Evolutionary conservation across 2,888 invertebrate species (phyloP).

Genomic region (Standfussiana lucernea): DNA sequence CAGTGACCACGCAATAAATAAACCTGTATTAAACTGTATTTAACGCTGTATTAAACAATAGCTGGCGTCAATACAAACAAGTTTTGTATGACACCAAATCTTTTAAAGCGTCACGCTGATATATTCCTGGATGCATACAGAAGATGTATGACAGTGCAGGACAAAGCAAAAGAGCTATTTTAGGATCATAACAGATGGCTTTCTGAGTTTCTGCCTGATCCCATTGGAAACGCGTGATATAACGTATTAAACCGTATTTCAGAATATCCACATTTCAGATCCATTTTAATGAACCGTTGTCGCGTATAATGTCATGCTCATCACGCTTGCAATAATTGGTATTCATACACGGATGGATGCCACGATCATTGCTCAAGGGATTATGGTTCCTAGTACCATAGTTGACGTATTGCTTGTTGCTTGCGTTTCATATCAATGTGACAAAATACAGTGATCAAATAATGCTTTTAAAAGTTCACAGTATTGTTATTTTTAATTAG

Average conservation of each 20-base stretch:
- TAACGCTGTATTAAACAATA: no score
- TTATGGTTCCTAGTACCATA: slow-evolving; percentile 9
- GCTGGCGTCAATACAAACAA: no score
- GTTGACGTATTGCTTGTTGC: slow-evolving; percentile 12
- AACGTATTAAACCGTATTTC: not conserved
- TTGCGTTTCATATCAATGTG: not conserved
- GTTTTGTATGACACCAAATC: no score
- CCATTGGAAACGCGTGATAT: not conserved
- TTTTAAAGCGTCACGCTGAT: no score
- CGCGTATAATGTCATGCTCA: slow-evolving; percentile 9
- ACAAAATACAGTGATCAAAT: not conserved
- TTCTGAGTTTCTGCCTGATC: not conserved
- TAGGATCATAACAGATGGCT: not conserved
- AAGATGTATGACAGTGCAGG: not conserved
- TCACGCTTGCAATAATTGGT: slow-evolving; percentile 36
- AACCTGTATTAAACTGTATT: no score
- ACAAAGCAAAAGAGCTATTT: not conserved
- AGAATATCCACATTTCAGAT: not conserved
- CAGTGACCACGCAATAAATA: no score
- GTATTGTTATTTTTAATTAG: not conserved
- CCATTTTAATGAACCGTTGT: not conserved
- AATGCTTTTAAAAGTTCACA: not conserved
- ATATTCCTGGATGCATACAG: not conserved
- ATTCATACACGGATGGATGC: slow-evolving; percentile 37
- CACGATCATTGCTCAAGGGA: slow-evolving; percentile 23